Evolutionary conservation across 2,888 invertebrate genomes (phyloP), one percentile per base, ranked within the genome.

Genomic region (Girardia tigrina): DNA sequence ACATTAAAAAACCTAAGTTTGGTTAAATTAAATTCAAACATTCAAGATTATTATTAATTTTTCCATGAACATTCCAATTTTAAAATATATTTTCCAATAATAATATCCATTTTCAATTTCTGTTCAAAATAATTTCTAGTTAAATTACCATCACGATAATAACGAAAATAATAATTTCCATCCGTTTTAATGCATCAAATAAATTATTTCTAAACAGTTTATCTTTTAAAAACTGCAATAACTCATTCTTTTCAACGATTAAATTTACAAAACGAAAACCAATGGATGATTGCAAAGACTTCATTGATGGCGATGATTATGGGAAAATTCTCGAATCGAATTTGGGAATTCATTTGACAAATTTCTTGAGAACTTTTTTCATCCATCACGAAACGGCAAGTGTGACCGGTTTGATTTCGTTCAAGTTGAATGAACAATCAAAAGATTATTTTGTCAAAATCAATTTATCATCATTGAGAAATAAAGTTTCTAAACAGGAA

Each of bases 381-480:
- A 26, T 72, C 26, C 28, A 26, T n/a, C 27, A n/a, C 8, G 28
- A 72, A 72, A 26, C n/a, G 6, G 27, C 28, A 20, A 26, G 27
- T 26, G 72, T 72, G 6, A 26, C 28, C 6, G 72, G 72, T 8
- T 27, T 72, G n/a, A 16, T 72, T 4, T 26, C 72, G 6, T 20
- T 72, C n/a, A 26, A 20, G 28, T 26, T 72, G 6, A 29, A 72
- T 28, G 72, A 72, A n/a, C 27, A 72, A n/a, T 28, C 72, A 26
- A 20, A 72, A 26, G 72, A 72, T 12, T 16, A 28, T 16, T 72
- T 72, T 27, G 27, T 72, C 72, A 72, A 72, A n/a, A n/a, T 72
- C 6, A 29, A 72, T 26, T 72, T 72, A 26, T 26, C 23, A 27
- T 20, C 72, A 12, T 70, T 20, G 23, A 20, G 23, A 26, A 26